A percentile compares a stretch with the other conserved stretches of the same genome.
These are phyloP conservation scores for Monopterus albus DNA, from an alignment of 2,113 vertebrate genomes.

Conservation along the genomic window DNA sequence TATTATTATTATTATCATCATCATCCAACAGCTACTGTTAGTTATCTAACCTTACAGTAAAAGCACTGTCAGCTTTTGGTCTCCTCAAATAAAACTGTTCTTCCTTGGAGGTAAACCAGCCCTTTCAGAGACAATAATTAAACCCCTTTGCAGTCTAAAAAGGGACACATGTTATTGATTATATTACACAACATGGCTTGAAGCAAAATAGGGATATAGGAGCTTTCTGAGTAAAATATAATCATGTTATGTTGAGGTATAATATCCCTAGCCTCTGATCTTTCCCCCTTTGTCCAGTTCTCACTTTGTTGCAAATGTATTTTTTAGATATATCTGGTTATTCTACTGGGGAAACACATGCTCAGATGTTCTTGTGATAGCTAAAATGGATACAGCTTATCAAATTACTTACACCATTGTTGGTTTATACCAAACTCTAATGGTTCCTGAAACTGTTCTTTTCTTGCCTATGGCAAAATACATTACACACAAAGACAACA, in stretches of 20 bases:
- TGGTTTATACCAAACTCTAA: constrained; percentile 10
- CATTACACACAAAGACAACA: neutral
- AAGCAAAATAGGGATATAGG: constrained; percentile 4
- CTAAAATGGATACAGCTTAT: constrained; percentile 1
- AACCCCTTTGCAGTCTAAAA: constrained; percentile 11
- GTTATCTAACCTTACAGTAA: neutral
- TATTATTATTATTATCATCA: neutral
- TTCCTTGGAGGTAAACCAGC: neutral
- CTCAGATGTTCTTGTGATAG: constrained; percentile 33
- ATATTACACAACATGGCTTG: constrained; percentile 46
- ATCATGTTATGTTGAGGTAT: constrained; percentile 42
- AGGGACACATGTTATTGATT: constrained; percentile 47
- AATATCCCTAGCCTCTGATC: neutral
- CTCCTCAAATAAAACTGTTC: neutral
- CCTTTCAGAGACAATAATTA: neutral
- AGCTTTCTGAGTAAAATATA: constrained; percentile 47
- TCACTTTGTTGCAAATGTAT: constrained; percentile 26
- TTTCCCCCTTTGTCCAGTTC: constrained; percentile 1
- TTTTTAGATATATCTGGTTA: constrained; percentile 34
- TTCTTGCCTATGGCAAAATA: too few species aligned
- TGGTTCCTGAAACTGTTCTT: too few species aligned
- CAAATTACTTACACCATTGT: constrained; percentile 1
- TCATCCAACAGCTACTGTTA: neutral
- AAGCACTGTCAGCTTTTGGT: neutral
- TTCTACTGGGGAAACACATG: constrained; percentile 9